Base-by-base conservation (phyloP, 2,888 invertebrate species). In the Syrphus vitripennis region DNA sequence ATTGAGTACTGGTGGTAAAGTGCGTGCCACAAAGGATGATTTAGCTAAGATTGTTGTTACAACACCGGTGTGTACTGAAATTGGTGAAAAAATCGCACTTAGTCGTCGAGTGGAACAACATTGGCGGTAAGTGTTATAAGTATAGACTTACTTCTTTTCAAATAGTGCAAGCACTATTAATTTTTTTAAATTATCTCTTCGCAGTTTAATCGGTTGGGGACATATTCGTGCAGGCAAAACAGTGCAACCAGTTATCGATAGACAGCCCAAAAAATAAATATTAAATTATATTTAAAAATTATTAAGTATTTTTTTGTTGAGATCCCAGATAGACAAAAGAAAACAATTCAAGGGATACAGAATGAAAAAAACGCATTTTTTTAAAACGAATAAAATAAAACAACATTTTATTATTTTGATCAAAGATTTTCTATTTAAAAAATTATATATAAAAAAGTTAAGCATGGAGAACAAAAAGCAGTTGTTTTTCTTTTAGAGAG, bases 101-200 rank as follows among this genome's bases (percentile, higher is more conserved):
- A 99, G 98, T 92, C 95, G 99, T 91, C 95, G 99, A 93, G 98
- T 99, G 50, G 99, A 99, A 90, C 99, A 99, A 93, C 99, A 99
- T 94, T 99, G 99, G 99, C 96, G 99, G 97, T 97, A 92, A 93
- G 93, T 90, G 14, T 7, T 34, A 9, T 61, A 4, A 6, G 5
- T 4, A 67, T 14, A 48, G 4, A 42, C 9, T 42, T 5, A 16
- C n/a, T 6, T 42, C 10, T 19, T 31, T 72, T 45, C 1, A 14
- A 21, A 37, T 19, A n/a, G 16, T 42, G 16, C 3, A 26, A 69
- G 29, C 4, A 10, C 24, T 50, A 53, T 72, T 79, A 14, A 37
- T 2, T 21, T 34, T n/a, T 19, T 12, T 12, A 14, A 29, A 26
- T 78, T 87, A 86, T 88, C 89, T 86, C 88, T 88, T 94, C 94